Evolutionary conservation across 2,888 invertebrate genomes (phyloP), one percentile per base, ranked within the genome.

Genomic region (Philonicus albiceps): DNA sequence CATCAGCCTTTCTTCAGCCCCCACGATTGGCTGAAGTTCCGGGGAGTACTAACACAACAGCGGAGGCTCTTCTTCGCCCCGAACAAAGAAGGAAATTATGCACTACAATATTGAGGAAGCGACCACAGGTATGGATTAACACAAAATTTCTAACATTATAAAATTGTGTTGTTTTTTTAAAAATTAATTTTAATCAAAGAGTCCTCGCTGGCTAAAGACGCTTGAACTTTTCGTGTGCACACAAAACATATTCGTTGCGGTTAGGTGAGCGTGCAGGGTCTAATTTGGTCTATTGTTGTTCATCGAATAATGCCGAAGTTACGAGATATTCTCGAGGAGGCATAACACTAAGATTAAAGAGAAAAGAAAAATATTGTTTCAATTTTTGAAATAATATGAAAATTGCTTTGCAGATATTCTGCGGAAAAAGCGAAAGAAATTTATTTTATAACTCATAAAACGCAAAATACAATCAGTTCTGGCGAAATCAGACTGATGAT

Each of bases 61-160:
- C 93, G 87, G 93, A 91, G 86, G 93, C 92, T 91, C 93, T 93
- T 76, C 91, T 94, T 43, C 93, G 93, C 89, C 93, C 94, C 89
- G 93, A 95, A 89, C 96, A 95, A 91, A 94, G 95, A 91, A 93
- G 95, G 92, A 95, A 95, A 93, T 94, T 96, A 91, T 96, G 96
- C 93, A 96, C 96, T 86, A 95, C 95, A 90, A 94, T 95, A 90
- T 92, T 93, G 90, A 93, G 94, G 91, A 93, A 94, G 90, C 94
- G 95, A 91, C 95, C 96, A 93, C 96, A 96, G 94, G 95, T 96
- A 93, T 91, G 92, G 22, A 37, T 40, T 22, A 11, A 64, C 8
- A 11, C 22, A 64, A 27, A 64, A 64, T 64, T 11, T 8, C 11
- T 64, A 11, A 64, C 49, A 11, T 64, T 64, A 27, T 64, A 8